phyloP scores from a whole-genome alignment of 2,888 invertebrate species.

The Phaedon cochleariae region DNA sequence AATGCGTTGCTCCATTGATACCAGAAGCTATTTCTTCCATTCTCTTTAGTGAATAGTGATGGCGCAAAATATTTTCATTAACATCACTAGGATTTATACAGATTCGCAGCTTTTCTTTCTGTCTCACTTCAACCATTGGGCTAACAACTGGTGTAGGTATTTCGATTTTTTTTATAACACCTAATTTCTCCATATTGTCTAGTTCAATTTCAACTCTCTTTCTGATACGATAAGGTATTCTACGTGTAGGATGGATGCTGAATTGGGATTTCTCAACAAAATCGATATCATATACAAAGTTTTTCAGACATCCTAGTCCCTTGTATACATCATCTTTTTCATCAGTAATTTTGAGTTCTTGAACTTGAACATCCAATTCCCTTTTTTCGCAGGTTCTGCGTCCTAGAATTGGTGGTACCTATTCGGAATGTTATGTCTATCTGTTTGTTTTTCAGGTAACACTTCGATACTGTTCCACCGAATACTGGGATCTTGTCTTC shows the following conservation, averaged over 20 bases:
- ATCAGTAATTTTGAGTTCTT: not conserved
- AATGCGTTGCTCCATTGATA: constrained; percentile 6
- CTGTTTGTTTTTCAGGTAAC: not conserved
- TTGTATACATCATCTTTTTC: not conserved
- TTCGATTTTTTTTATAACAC: not conserved
- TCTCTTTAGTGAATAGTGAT: constrained; percentile 17
- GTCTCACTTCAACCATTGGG: not conserved
- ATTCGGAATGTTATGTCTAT: not conserved
- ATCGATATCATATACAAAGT: not conserved
- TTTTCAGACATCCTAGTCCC: constrained; percentile 3
- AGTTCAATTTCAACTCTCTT: not conserved
- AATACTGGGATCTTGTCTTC: not conserved
- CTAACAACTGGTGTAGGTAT: constrained; percentile 7
- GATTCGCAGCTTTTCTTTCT: not conserved
- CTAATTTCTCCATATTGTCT: not conserved
- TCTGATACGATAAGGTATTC: constrained; percentile 4
- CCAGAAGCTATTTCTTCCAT: constrained; percentile 13
- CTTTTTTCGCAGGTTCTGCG: not conserved
- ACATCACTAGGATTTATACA: constrained; percentile 1
- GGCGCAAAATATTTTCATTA: constrained; percentile 17
- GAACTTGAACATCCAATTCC: not conserved
- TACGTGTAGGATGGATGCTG: not conserved
- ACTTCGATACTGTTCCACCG: not conserved
- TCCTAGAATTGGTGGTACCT: not conserved
- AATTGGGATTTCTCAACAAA: not conserved